Evolutionary conservation across 2,888 invertebrate genomes (phyloP).

Genomic region (Apamea epomidion): DNA sequence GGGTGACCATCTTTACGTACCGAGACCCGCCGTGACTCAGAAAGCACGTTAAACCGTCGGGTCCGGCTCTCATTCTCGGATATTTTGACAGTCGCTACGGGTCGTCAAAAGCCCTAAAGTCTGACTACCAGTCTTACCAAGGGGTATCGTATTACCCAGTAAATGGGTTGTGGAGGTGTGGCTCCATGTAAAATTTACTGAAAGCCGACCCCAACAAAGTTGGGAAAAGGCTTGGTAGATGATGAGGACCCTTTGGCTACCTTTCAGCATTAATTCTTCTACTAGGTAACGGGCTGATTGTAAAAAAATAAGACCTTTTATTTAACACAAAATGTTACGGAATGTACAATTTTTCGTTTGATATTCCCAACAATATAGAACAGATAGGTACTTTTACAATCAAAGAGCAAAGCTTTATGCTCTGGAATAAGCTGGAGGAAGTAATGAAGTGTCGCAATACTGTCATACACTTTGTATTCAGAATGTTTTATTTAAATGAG

Average conservation of each 20-base stretch:
- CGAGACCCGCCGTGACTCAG: not conserved
- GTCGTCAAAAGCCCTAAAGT: not conserved
- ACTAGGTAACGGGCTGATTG: not conserved
- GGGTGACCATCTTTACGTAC: not conserved
- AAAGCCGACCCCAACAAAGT: too few relatives aligned
- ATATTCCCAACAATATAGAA: not conserved
- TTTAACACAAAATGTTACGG: not conserved
- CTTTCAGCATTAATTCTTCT: too few relatives aligned
- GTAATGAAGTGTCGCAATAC: conserved; percentile 34
- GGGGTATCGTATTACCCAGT: not conserved
- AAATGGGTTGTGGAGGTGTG: too few relatives aligned
- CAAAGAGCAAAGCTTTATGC: conserved; percentile 17
- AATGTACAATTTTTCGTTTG: not conserved
- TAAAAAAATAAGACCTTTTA: not conserved
- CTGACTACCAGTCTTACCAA: not conserved
- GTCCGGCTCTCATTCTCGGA: not conserved
- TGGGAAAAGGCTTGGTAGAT: too few relatives aligned
- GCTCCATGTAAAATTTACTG: too few relatives aligned
- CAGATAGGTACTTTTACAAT: conserved; percentile 9
- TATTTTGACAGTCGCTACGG: not conserved
- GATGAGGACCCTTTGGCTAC: not conserved
- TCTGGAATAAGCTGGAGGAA: conserved; percentile 12
- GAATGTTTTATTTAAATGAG: conserved; percentile 1
- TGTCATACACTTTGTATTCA: not conserved
- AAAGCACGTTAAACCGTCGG: not conserved